These are phyloP conservation scores for Rhabdophis nuchalis DNA, from an alignment of 2,797 vertebrate genomes.

Conservation along the genomic window DNA sequence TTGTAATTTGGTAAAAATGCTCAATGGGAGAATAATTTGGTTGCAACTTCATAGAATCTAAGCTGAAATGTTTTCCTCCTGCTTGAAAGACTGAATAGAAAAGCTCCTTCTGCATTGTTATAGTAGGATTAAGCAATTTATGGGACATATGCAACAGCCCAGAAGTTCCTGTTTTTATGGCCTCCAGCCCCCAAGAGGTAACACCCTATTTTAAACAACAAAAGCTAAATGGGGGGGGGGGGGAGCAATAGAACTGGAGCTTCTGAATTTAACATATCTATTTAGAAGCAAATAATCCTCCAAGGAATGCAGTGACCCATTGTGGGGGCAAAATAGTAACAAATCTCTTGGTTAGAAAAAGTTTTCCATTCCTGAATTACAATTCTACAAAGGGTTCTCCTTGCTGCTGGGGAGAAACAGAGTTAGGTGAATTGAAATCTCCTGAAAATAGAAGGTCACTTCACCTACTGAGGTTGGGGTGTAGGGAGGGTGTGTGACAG, in stretches of 20 bases:
- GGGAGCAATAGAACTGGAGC: neutral
- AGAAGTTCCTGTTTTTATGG: neutral
- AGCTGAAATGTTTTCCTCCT: neutral
- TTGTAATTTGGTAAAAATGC: neutral
- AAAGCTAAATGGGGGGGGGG: neutral
- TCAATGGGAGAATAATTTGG: neutral
- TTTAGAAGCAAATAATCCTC: neutral
- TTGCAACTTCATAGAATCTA: neutral
- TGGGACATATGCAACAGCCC: neutral
- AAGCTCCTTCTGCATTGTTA: neutral
- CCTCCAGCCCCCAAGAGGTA: neutral
- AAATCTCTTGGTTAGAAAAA: neutral
- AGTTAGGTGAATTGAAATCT: neutral
- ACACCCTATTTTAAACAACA: neutral
- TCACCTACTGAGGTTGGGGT: neutral
- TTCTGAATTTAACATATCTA: neutral
- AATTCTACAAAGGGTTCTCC: neutral
- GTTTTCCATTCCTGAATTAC: neutral
- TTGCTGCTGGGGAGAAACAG: neutral
- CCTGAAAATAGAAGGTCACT: neutral
- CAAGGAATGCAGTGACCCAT: neutral
- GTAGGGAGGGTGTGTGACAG: neutral
- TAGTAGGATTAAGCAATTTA: neutral
- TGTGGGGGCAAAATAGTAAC: neutral
- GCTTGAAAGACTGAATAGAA: neutral